Conservation (phyloP, 2,797 vertebrate genomes). For the Crenuchus spilurus region DNA sequence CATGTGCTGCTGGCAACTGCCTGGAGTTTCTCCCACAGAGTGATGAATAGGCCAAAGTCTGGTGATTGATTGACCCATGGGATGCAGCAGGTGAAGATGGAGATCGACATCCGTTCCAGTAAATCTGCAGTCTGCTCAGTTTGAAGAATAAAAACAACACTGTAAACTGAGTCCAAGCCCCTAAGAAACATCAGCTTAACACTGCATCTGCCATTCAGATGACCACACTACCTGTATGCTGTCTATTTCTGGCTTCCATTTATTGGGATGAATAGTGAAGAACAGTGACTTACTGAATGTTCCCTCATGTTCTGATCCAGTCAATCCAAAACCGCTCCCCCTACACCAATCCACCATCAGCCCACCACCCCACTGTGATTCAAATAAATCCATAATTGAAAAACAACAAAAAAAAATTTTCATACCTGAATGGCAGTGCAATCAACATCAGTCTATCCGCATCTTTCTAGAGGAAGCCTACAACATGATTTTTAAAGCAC, state of each 20-base stretch:
- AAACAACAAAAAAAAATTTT: constrained; percentile 34
- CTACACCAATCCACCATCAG: neutral
- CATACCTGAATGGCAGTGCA: constrained; percentile 11
- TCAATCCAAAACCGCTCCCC: neutral
- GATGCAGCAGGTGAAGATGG: constrained; percentile 66
- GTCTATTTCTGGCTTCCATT: neutral
- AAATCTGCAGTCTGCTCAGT: constrained; percentile 65
- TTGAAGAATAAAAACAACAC: constrained; percentile 65
- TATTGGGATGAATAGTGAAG: neutral
- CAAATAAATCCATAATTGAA: constrained; percentile 40
- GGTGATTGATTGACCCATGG: constrained; percentile 57
- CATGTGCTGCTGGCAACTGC: constrained; percentile 39
- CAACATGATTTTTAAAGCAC: neutral
- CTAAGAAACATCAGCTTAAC: neutral
- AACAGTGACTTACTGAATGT: neutral
- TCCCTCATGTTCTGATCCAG: neutral
- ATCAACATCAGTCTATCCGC: constrained; percentile 27
- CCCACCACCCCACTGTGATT: constrained; percentile 9
- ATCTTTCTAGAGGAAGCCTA: neutral
- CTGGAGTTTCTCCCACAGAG: constrained; percentile 49
- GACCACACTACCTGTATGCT: neutral
- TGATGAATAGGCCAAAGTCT: constrained; percentile 48
- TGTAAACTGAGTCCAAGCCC: constrained; percentile 43
- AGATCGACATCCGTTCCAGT: constrained; percentile 69
- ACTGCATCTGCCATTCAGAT: neutral